A percentile compares a stretch with the other conserved stretches of the same genome.
These are phyloP conservation scores for Melipona bicolor DNA, from an alignment of 2,888 invertebrate genomes.

Conservation along the genomic window DNA sequence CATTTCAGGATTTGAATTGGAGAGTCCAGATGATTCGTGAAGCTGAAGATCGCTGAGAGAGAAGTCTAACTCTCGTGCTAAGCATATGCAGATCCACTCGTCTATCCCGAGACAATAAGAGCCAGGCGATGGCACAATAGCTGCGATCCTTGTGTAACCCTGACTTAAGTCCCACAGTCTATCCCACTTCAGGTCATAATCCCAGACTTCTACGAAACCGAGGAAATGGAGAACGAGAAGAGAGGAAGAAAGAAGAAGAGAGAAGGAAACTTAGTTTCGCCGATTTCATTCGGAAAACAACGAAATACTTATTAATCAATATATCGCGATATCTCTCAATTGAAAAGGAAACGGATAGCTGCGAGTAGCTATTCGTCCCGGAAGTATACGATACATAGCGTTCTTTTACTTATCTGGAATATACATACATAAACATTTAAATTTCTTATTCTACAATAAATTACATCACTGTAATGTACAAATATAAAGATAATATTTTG, in stretches of 20 bases:
- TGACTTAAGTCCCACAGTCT: conserved; percentile 83
- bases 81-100: conserved; percentile 84
- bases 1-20: conserved; percentile 67
- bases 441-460: background rate
- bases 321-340: background rate
- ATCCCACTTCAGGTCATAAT: conserved; percentile 83
- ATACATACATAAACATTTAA: background rate
- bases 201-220: conserved; percentile 81
- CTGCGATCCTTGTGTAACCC: conserved; percentile 84
- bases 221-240: conserved; percentile 71
- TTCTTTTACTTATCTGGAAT: background rate
- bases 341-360: conserved; percentile 5
- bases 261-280: conserved; percentile 50
- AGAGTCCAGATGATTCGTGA: conserved; percentile 72
- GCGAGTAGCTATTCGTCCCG: background rate
- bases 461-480: too few relatives aligned
- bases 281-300: conserved; percentile 51
- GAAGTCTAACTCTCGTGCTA: conserved; percentile 82
- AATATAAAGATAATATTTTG: too few relatives aligned
- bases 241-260: conserved; percentile 54
- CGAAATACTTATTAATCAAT: conserved; percentile 66
- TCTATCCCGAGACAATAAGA: conserved; percentile 83
- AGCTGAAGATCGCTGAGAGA: conserved; percentile 72
- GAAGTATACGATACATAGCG: background rate
- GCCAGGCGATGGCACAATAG: conserved; percentile 81